Conservation (phyloP, 2,113 vertebrate genomes). For the Entosphenus tridentatus region DNA sequence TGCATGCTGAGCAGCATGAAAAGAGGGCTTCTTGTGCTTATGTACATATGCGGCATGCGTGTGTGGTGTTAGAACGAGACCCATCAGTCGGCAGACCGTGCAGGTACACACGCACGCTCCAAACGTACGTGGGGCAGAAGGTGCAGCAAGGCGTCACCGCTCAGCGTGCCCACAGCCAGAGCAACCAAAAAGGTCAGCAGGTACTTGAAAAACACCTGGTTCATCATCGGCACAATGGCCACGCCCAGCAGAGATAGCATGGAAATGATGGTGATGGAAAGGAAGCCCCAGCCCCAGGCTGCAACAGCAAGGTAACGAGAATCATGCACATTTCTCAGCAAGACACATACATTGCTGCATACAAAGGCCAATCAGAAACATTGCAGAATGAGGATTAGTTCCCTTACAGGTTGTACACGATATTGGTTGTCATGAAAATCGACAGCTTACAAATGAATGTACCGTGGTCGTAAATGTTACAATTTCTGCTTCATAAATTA, state of each 20-base stretch:
- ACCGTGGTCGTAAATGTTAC: too few relatives aligned
- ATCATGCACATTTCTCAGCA: too few relatives aligned
- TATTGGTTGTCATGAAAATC: too few relatives aligned
- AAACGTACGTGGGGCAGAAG: conserved; percentile 73
- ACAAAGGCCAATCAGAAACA: too few relatives aligned
- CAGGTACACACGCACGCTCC: background rate
- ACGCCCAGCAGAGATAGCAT: conserved; percentile 85
- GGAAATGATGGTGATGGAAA: conserved; percentile 95
- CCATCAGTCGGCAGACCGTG: background rate
- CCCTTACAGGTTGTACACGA: too few relatives aligned
- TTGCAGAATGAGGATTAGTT: too few relatives aligned
- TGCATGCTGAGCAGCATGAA: background rate
- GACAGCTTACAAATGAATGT: too few relatives aligned
- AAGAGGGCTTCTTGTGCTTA: background rate
- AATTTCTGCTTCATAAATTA: too few relatives aligned
- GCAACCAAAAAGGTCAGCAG: conserved; percentile 95
- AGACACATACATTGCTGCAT: too few relatives aligned
- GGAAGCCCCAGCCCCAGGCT: conserved; percentile 77
- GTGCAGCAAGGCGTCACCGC: conserved; percentile 83
- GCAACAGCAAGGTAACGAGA: conserved; percentile 7
- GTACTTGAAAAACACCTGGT: conserved; percentile 94
- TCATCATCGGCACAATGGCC: conserved; percentile 77
- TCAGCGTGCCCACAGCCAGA: conserved; percentile 87
- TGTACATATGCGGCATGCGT: background rate
- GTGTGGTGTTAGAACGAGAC: background rate